Base-by-base conservation (phyloP, 1,140 invertebrate genomes). In the Halesus radiatus region DNA sequence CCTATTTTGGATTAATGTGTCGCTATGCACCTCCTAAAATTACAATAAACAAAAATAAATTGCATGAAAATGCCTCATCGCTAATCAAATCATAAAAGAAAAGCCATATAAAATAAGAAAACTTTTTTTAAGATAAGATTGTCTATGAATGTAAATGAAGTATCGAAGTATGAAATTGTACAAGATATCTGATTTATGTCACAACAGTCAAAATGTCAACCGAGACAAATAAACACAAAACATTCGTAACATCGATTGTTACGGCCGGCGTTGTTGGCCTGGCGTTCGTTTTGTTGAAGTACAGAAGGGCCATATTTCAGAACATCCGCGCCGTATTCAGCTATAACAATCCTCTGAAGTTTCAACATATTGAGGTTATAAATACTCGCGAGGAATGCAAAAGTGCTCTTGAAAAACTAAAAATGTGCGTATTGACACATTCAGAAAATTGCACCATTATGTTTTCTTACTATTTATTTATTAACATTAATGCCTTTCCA, bases 321-420 rank as follows among this genome's bases (percentile, higher is more conserved):
- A 80, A 73, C 50, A 54, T 82, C 10, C 8, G 37, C n/a, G 26
- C 13, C n/a, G 20, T 50, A 23, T 76, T 80, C n/a, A 15, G 23
- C 18, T n/a, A 22, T 32, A 26, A 53, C 10, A 76, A 78, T 53
- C 74, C 78, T 13, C 18, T 83, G 15, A 20, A 22, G 22, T n/a
- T 64, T 32, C 79, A 80, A 50, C 37, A 32, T 4, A 80, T 83
- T 74, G 79, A 83, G 45, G 66, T 83, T 70, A 78, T 83, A 45
- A 80, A 78, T 54, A 75, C 79, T 3, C 18, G 53, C 8, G 50
- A 80, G 10, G 53, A 78, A 74, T 83, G 81, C 54, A 23, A 72
- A 52, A 52, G 45, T 15, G 79, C 81, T 22, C 70, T 37, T 15
- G 62, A 53, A 64, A 83, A 50, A 60, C 75, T 64, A 8, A n/a